Base-by-base conservation (phyloP, 2,113 vertebrate species). In the Rana temporaria region DNA sequence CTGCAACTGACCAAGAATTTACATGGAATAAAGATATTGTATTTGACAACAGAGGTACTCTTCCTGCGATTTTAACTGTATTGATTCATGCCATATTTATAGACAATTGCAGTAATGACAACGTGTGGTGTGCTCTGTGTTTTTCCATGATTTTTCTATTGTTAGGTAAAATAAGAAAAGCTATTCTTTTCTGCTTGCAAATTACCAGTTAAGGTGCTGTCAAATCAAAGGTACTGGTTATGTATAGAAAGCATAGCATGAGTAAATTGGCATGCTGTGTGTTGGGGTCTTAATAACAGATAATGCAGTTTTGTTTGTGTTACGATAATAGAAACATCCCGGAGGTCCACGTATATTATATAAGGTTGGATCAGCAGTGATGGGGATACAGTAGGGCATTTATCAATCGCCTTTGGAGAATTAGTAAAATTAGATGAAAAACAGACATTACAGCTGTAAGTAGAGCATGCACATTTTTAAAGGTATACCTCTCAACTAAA, bases 251-350 rank as follows among this genome's bases (percentile, higher is more conserved):
- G 32, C 60, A 67, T 48, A 75, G n/a, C n/a, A 48, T 74, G 80
- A 66, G 62, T 63, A 75, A 75, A 67, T 75, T 34, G 53, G 20
- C 69, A 67, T 74, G 32, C 32, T 64, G 30, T 59, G 32, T 68
- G 63, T 67, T 38, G 60, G 70, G 60, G 70, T 75, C 70, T 82
- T 82, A 82, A 82, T 75, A 60, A 75, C 62, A 82, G 62, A 73
- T 82, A 82, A 82, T 67, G n/a, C 18, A 6, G 80, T 82, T 82
- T 82, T 82, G 63, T 75, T 82, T 75, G 80, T 82, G 71, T 75
- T 75, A 82, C 53, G 30, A 75, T 67, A 74, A 74, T 55, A 68
- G 30, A 75, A 68, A 75, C 62, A 82, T 82, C 80, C 80, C 80
- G 74, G 16, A 67, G 71, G 80, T 82, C 71, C 80, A 56, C 70